Conservation (phyloP, 2,888 invertebrate species). For the Pteria penguin region DNA sequence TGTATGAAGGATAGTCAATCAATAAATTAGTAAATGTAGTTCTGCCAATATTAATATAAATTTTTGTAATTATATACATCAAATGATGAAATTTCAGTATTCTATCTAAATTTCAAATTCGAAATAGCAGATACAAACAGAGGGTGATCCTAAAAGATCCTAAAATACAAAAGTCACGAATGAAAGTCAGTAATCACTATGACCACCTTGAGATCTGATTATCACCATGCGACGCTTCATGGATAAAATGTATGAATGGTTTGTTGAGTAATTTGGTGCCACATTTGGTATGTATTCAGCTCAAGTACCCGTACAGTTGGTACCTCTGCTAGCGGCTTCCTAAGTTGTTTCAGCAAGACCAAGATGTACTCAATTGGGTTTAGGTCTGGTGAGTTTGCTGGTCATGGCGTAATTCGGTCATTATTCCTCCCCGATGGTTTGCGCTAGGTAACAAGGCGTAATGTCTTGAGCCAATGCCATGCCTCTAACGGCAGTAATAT, state of each 20-base stretch:
- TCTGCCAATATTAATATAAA: no score
- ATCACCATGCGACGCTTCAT: conserved; percentile 32
- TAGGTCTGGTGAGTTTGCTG: conserved; percentile 24
- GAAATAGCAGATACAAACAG: no score
- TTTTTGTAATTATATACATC: no score
- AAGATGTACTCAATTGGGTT: conserved; percentile 34
- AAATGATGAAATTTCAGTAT: no score
- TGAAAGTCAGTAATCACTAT: conserved; percentile 22
- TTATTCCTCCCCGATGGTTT: conserved; percentile 12
- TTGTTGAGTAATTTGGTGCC: conserved; percentile 14
- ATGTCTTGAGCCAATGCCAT: conserved; percentile 34
- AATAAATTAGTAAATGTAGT: no score
- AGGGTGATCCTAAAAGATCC: no score
- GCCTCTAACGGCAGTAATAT: conserved; percentile 1
- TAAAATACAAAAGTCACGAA: no score
- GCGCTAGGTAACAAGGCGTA: conserved; percentile 34
- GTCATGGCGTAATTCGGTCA: conserved; percentile 23
- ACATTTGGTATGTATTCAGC: conserved; percentile 4
- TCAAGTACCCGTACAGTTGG: conserved; percentile 10
- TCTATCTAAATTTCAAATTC: no score
- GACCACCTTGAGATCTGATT: conserved; percentile 27
- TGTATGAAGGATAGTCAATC: no score
- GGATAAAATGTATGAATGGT: conserved; percentile 17
- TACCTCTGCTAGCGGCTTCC: neutral
- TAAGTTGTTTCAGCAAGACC: conserved; percentile 22